Evolutionary conservation across 2,888 invertebrate genomes (phyloP).

Genomic region (Stenotaenia linearis): DNA sequence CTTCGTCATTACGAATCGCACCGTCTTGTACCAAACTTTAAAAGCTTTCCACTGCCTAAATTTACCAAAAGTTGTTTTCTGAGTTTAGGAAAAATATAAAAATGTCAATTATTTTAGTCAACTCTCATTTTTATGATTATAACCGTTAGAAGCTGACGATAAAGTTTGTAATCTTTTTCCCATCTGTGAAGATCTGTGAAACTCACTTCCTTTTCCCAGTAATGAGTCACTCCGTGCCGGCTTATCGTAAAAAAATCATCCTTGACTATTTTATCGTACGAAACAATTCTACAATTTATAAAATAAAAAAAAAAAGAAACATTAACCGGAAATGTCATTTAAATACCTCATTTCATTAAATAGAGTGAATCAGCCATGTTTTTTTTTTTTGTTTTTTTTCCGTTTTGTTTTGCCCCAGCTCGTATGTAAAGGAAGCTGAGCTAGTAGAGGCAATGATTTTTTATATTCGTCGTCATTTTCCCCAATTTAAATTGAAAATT

Average conservation of each 20-base stretch:
- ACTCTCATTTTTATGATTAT: not conserved
- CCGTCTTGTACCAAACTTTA: constrained; percentile 69
- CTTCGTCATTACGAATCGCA: constrained; percentile 63
- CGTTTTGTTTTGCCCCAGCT: too few relatives aligned
- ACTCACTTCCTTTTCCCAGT: constrained; percentile 59
- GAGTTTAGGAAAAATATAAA: constrained; percentile 35
- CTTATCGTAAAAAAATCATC: constrained; percentile 75
- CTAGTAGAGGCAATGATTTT: too few relatives aligned
- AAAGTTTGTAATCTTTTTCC: constrained; percentile 77
- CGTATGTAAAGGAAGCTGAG: too few relatives aligned
- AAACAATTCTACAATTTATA: constrained; percentile 59
- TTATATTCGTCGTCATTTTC: too few relatives aligned
- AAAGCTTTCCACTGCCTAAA: constrained; percentile 60
- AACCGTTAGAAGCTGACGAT: constrained; percentile 67
- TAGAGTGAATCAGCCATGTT: too few relatives aligned
- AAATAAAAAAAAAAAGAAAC: not conserved
- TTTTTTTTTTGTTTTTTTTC: too few relatives aligned
- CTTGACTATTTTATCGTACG: constrained; percentile 63
- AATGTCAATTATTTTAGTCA: not conserved
- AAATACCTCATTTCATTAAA: too few relatives aligned
- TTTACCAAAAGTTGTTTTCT: constrained; percentile 48
- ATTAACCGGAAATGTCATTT: too few relatives aligned
- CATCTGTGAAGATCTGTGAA: constrained; percentile 72
- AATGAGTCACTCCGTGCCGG: constrained; percentile 70
- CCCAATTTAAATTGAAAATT: too few relatives aligned